Base-by-base conservation (phyloP, 2,888 invertebrate species). In the Schizaphis graminum region DNA sequence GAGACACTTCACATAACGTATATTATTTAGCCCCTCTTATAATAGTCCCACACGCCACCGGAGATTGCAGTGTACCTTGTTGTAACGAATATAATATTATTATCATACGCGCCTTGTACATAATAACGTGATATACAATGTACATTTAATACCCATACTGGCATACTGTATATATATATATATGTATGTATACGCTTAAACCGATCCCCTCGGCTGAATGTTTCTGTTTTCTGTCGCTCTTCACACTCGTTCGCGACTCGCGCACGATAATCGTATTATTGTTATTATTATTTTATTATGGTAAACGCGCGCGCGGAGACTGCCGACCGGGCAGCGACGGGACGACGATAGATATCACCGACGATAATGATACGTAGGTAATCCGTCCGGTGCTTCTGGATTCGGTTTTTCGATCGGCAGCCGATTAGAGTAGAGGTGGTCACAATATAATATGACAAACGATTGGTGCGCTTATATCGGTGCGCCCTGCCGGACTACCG, bases 381-480 rank as follows among this genome's bases (percentile, higher is more conserved):
- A 92, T 77, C 92, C 92, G 77, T 93, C 92, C 89, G 92, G 92
- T 89, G 92, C 92, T 93, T 89, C 92, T 93, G 92, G 77, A 89
- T 89, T 89, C 41, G 21, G 53, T 89, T 53, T 88, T 56, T 56
- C 67, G 77, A 93, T 89, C 88, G 56, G 89, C 26, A 89, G 92
- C 77, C 92, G 92, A 93, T 89, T 67, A 90, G 35, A 41, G 21
- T 77, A 35, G 35, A 21, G 35, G 77, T 77, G 77, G 35, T 41
- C 77, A 77, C 77, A 77, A 77, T 77, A 35, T n/a, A n/a, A 56
- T 56, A 61, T 10, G 10, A 77, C 8, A 77, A 77, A 77, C 77
- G 35, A 77, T 35, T 77, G 77, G 77, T 77, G 35, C 77, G 77
- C 77, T 21, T 77, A 41, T 44, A 44, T 3, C 41, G 77, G 77